Evolutionary conservation across 2,113 vertebrate genomes (phyloP), one percentile per base, ranked within the genome.

Genomic region (Acrocephalus kingi): DNA sequence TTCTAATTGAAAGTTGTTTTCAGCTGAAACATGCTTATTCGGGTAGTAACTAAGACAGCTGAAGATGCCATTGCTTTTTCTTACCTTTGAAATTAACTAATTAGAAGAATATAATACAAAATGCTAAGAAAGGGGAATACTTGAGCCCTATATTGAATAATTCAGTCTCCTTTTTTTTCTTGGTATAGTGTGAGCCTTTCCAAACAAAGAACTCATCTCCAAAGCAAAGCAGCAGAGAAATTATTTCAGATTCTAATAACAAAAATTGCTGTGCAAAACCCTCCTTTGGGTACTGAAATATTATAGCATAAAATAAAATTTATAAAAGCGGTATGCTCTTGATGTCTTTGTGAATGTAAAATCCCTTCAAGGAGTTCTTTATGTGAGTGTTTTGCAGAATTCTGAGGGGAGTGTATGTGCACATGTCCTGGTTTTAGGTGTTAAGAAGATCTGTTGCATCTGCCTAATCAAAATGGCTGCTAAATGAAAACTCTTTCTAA

Each of bases 381-480:
- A 8, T 73, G 5, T 48, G 39, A 7, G 7, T 6, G 16, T 64
- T 68, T 25, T 33, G 7, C 41, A 46, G 31, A 7, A 4, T 82
- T 82, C 49, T 28, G 64, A 83, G 37, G 55, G 9, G 13, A 51
- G 4, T 1, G 2, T 33, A 52, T 79, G 37, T 45, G 51, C 24
- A 8, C 2, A 0, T 37, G 37, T 87, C 55, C 55, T 45, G 52
- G 1, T 21, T 87, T 84, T 28, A 64, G n/a, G 76, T 88, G 52
- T 75, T 75, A 28, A 69, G 33, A 86, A 21, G 49, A 59, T 84
- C n/a, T 55, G 37, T 76, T 66, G 39, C 39, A 73, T 87, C 52
- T 89, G 33, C 63, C 84, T 71, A 77, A 87, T 80, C 52, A 89
- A 87, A 95, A 93, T 95, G 86, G n/a, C 66, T 94, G 41, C 37